These are phyloP conservation scores for Pandemis corylana DNA, from an alignment of 2,888 invertebrate species.

Conservation along the genomic window DNA sequence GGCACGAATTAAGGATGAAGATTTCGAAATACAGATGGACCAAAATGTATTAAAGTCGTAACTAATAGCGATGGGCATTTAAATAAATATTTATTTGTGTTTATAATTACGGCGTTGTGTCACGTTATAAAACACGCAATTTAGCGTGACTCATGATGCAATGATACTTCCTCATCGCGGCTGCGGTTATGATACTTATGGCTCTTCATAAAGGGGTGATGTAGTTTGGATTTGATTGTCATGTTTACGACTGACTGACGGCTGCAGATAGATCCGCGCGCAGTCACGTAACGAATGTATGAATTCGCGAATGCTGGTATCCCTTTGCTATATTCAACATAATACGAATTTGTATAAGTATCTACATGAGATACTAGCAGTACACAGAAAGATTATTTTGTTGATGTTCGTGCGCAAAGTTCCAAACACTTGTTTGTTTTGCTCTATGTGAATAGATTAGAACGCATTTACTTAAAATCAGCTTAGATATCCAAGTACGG, in stretches of 20 bases:
- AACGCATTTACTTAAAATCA: no score
- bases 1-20: background rate
- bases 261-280: background rate
- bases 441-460: no score
- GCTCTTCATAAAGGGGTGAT: constrained; percentile 13
- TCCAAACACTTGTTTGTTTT: no score
- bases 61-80: background rate
- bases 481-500: background rate
- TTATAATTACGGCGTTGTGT: constrained; percentile 14
- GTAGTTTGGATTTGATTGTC: constrained; percentile 20
- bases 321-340: background rate
- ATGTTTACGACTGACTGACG: constrained; percentile 17
- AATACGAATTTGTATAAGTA: background rate
- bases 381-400: no score
- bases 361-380: no score
- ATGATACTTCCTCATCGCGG: constrained; percentile 22
- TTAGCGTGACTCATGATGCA: constrained; percentile 26
- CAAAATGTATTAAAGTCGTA: background rate
- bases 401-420: no score
- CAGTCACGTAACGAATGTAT: background rate
- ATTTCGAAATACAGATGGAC: background rate
- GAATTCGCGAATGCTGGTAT: background rate
- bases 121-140: constrained; percentile 25
- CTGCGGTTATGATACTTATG: constrained; percentile 29
- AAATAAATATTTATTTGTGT: constrained; percentile 29